These are phyloP conservation scores for Temnothorax curvispinosus DNA, from an alignment of 1,140 invertebrate species.

Conservation along the genomic window DNA sequence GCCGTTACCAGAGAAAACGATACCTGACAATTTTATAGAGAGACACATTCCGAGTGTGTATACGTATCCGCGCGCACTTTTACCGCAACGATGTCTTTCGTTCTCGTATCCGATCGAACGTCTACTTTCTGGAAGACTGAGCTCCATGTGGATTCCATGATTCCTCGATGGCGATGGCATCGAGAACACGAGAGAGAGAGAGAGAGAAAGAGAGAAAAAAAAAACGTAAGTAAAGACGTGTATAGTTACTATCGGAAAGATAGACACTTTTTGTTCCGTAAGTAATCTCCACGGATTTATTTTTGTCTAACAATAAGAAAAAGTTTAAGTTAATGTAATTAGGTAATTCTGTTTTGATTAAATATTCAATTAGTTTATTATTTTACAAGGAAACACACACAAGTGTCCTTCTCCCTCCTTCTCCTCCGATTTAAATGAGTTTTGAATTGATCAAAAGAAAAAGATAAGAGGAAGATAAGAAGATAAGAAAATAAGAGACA, in stretches of 20 bases:
- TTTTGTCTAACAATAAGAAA: neutral
- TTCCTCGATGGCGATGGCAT: neutral
- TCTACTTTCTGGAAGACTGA: constrained; percentile 57
- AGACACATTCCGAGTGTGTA: constrained; percentile 24
- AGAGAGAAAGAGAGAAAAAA: too few species aligned
- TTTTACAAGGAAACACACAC: neutral
- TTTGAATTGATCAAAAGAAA: neutral
- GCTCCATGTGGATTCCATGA: constrained; percentile 23
- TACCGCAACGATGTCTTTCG: constrained; percentile 54
- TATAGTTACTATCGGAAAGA: neutral
- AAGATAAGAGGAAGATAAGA: neutral
- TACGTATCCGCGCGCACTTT: constrained; percentile 17
- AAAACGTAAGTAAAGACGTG: neutral
- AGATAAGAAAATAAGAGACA: neutral
- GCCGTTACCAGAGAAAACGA: constrained; percentile 43
- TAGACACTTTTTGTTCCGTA: neutral
- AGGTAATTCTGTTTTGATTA: neutral
- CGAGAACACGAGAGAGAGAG: neutral
- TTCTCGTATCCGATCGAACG: constrained; percentile 47
- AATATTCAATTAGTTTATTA: too few species aligned
- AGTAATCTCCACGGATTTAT: neutral
- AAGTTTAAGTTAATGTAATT: neutral
- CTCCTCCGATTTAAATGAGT: neutral
- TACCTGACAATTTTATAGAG: constrained; percentile 55
- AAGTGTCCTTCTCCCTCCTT: neutral